Conservation (phyloP, 2,113 vertebrate genomes). For the Agelaius phoeniceus region DNA sequence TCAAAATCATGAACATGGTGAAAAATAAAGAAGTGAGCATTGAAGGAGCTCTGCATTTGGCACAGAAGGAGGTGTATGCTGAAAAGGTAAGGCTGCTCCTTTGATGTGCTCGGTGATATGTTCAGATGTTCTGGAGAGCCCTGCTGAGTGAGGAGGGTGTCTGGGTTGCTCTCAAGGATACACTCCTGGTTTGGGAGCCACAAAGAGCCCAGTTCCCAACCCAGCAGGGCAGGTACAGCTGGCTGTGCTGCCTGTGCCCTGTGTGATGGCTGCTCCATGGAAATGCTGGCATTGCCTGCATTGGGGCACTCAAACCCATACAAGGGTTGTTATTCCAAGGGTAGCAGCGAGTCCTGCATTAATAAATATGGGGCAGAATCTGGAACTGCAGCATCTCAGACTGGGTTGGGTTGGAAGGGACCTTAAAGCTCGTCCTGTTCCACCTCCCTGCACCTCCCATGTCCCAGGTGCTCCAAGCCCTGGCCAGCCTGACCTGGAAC, state of each 20-base stretch:
- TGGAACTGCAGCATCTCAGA: accelerated
- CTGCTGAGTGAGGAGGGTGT: background rate
- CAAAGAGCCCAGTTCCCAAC: background rate
- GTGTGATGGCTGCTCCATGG: accelerated
- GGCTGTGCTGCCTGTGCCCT: background rate
- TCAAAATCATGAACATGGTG: slow-evolving; percentile 74
- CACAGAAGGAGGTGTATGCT: slow-evolving; percentile 37
- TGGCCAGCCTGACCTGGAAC: background rate
- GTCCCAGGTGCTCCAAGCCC: background rate
- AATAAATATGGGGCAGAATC: background rate
- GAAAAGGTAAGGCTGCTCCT: background rate
- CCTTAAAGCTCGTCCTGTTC: background rate
- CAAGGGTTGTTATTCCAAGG: background rate
- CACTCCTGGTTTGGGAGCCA: background rate
- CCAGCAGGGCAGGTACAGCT: background rate
- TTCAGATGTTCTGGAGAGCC: background rate
- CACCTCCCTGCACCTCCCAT: background rate
- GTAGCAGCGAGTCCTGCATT: background rate
- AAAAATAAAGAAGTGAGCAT: slow-evolving; percentile 80
- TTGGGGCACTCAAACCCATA: background rate
- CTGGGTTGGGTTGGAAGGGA: background rate
- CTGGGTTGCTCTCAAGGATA: background rate
- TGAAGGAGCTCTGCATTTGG: slow-evolving; percentile 76
- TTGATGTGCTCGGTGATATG: background rate
- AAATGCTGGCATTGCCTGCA: background rate